Evolutionary conservation across 2,888 invertebrate species (phyloP).

Genomic region (Sturmia bella): DNA sequence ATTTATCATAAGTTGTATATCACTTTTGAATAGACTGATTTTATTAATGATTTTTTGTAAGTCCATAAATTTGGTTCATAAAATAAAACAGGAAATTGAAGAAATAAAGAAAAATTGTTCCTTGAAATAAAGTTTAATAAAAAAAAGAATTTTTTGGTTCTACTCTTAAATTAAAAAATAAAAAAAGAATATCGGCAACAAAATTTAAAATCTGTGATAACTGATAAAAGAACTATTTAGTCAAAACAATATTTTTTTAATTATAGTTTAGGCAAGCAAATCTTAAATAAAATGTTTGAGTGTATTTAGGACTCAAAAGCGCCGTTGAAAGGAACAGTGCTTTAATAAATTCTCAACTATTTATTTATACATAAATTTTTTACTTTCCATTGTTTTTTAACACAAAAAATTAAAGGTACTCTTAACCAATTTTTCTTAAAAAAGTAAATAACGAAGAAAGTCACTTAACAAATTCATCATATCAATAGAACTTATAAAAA

Average conservation of each 20-base stretch:
- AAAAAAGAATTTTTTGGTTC: constrained; percentile 23
- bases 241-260: constrained; percentile 45
- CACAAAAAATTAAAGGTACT: neutral
- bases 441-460: constrained; percentile 25
- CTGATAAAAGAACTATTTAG: constrained; percentile 55
- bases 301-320: constrained; percentile 27
- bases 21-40: constrained; percentile 67
- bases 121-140: constrained; percentile 67
- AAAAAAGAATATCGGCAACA: constrained; percentile 60
- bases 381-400: constrained; percentile 14
- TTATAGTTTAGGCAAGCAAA: constrained; percentile 64
- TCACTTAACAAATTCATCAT: constrained; percentile 54
- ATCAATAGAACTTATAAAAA: constrained; percentile 57
- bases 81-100: constrained; percentile 36
- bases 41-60: constrained; percentile 45
- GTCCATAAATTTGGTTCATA: constrained; percentile 31
- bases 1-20: constrained; percentile 37
- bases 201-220: constrained; percentile 70
- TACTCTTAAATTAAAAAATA: constrained; percentile 20
- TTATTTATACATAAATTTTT: constrained; percentile 3
- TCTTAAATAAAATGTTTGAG: constrained; percentile 27
- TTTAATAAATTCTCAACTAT: constrained; percentile 23
- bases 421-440: neutral
- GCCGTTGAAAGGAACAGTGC: constrained; percentile 49
- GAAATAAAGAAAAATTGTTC: constrained; percentile 59